These are phyloP conservation scores for Agelas oroides DNA, from an alignment of 37 sponge, comb jelly and placozoan species.

Conservation along the genomic window DNA sequence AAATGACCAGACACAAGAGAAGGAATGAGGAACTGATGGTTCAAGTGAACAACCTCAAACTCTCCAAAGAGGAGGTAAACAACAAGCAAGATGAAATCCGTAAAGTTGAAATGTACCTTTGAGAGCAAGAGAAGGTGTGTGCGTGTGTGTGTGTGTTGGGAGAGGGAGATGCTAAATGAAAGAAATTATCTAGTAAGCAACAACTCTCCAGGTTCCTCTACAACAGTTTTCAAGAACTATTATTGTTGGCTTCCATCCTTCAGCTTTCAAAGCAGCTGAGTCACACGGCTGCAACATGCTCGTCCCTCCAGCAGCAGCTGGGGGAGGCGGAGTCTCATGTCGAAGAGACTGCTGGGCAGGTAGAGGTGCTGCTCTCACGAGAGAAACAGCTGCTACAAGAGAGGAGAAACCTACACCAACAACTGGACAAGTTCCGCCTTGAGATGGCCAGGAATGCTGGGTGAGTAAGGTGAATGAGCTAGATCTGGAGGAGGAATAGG, in stretches of 20 bases:
- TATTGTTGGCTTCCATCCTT: background rate
- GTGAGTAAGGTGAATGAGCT: constrained; percentile 6
- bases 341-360: constrained; percentile 52
- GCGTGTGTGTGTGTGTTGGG: no score
- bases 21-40: constrained; percentile 37
- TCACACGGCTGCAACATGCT: background rate
- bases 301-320: constrained; percentile 29
- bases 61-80: constrained; percentile 40
- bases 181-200: no score
- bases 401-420: constrained; percentile 65
- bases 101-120: constrained; percentile 11
- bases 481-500: no score
- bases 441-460: constrained; percentile 37
- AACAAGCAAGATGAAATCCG: background rate
- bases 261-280: constrained; percentile 38
- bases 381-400: constrained; percentile 79
- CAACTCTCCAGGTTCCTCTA: no score
- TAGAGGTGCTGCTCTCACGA: constrained; percentile 43
- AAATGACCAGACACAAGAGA: constrained; percentile 27
- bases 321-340: constrained; percentile 45
- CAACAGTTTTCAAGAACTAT: no score
- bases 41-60: constrained; percentile 28
- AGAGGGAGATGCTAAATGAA: no score
- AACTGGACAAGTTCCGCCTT: constrained; percentile 66
- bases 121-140: no score